phyloP scores from a whole-genome alignment of 2,113 vertebrate species.

The Riparia riparia region DNA sequence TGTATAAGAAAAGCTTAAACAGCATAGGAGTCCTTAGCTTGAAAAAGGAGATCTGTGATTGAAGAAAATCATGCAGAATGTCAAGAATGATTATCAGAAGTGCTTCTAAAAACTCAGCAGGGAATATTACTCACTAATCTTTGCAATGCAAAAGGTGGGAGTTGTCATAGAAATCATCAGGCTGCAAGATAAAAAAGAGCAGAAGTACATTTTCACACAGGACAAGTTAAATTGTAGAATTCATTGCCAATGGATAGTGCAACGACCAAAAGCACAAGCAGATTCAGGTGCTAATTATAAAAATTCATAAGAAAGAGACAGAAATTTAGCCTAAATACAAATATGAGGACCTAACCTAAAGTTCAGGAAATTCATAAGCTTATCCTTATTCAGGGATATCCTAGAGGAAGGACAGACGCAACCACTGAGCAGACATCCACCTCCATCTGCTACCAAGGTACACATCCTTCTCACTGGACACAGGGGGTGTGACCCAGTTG shows the following conservation, averaged over 20 bases:
- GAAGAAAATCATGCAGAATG: conserved; percentile 26
- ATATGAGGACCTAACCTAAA: background rate
- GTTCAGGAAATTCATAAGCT: background rate
- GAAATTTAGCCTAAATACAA: background rate
- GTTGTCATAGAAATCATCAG: conserved; percentile 23
- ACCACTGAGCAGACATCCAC: background rate
- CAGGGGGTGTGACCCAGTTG: fast-evolving
- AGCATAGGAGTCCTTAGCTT: background rate
- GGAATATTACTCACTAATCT: conserved; percentile 10
- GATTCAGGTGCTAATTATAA: background rate
- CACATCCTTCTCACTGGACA: background rate
- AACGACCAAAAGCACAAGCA: background rate
- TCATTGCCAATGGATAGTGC: background rate
- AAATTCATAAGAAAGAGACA: background rate
- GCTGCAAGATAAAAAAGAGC: background rate
- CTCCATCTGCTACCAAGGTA: background rate
- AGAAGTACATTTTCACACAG: background rate
- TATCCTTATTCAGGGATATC: background rate
- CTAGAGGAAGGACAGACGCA: background rate
- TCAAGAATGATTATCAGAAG: conserved; percentile 43
- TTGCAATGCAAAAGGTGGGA: background rate
- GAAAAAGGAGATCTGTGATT: background rate
- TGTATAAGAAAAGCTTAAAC: background rate
- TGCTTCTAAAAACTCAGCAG: conserved; percentile 17
- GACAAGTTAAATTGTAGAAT: background rate